Evolutionary conservation across 2,797 vertebrate genomes (phyloP).

Genomic region (Alauda arvensis): DNA sequence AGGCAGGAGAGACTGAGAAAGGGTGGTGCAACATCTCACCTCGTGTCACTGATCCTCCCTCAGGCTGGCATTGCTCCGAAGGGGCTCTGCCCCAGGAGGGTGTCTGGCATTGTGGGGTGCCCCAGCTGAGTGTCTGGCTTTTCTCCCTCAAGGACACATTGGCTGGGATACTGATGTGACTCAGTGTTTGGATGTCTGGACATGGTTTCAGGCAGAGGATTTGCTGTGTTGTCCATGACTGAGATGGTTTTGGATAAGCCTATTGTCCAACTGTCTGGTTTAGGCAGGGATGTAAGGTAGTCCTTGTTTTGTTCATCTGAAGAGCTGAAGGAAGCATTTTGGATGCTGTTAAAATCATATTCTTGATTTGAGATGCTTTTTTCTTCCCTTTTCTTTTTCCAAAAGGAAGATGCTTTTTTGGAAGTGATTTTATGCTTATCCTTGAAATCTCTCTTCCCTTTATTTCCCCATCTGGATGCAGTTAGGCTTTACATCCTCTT

Average conservation of each 20-base stretch:
- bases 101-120: neutral
- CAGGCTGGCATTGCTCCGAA: neutral
- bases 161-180: neutral
- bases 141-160: neutral
- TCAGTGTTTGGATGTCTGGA: slow-evolving; percentile 2
- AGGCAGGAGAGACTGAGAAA: neutral
- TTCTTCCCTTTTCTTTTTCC: neutral
- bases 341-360: neutral
- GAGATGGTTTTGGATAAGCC: neutral
- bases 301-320: neutral
- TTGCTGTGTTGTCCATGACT: neutral
- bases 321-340: neutral
- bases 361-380: neutral
- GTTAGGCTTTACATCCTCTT: neutral
- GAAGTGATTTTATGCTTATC: neutral
- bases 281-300: neutral
- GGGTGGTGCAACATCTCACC: neutral
- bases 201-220: neutral
- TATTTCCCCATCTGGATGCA: slow-evolving; percentile 12
- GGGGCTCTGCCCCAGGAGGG: neutral
- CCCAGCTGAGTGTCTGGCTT: neutral
- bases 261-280: neutral
- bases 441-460: neutral
- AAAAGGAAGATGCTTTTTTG: neutral
- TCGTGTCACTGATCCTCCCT: neutral